Evolutionary conservation across 2,113 vertebrate species (phyloP).

Genomic region (Barnardius zonarius): DNA sequence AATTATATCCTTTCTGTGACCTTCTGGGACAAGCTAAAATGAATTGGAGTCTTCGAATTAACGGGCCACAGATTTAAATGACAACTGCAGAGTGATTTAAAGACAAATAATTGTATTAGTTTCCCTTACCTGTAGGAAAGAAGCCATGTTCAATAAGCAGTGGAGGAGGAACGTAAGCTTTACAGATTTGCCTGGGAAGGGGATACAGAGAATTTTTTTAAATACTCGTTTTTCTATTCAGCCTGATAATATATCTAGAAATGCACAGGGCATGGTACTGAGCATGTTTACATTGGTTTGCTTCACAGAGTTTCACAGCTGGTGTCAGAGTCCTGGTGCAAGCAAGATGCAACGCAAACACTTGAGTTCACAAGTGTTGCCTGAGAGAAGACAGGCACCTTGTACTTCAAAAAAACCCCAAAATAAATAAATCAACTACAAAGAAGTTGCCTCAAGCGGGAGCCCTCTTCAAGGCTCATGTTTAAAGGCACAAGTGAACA

Average conservation of each 20-base stretch:
- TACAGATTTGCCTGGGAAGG: not conserved
- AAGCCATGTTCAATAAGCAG: not conserved
- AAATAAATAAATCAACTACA: conserved; percentile 19
- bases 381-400: not conserved
- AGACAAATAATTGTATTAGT: not conserved
- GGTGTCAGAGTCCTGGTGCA: not conserved
- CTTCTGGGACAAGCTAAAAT: not conserved
- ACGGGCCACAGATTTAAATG: not conserved
- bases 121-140: not conserved
- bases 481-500: conserved; percentile 20
- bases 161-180: accelerated
- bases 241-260: not conserved
- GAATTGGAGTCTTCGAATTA: not conserved
- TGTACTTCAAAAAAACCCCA: not conserved
- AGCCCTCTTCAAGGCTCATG: not conserved
- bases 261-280: not conserved
- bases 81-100: not conserved
- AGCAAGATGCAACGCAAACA: not conserved
- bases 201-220: not conserved
- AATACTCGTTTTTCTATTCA: not conserved
- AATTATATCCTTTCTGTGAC: not conserved
- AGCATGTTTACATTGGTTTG: not conserved
- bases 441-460: not conserved
- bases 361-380: not conserved
- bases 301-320: not conserved